Conservation (phyloP, 2,113 vertebrate species). For the Tachysurus fulvidraco region DNA sequence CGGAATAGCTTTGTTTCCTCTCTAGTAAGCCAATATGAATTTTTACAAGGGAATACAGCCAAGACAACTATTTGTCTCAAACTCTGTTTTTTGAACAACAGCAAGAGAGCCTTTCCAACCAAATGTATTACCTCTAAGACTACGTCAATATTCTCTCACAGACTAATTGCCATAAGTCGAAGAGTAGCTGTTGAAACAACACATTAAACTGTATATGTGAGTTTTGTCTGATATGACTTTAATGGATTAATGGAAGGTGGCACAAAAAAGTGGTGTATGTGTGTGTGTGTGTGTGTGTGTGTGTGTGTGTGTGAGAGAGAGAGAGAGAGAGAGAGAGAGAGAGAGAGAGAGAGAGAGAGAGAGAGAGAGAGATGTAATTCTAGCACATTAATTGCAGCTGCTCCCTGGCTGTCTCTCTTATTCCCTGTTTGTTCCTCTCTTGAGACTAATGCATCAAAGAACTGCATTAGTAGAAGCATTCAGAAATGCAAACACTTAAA, state of each 20-base stretch:
- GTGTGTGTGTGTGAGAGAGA: background rate
- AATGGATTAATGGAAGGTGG: slow-evolving; percentile 50
- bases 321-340: background rate
- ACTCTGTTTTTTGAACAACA: background rate
- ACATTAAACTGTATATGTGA: background rate
- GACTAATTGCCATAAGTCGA: background rate
- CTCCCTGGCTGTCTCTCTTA: slow-evolving; percentile 4
- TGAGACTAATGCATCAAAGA: slow-evolving; percentile 42
- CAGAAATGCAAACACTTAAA: slow-evolving; percentile 52
- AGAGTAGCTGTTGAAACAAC: background rate
- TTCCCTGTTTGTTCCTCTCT: slow-evolving; percentile 38
- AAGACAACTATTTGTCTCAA: background rate
- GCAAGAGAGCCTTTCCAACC: background rate
- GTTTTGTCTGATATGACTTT: slow-evolving; percentile 50
- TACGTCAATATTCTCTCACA: background rate
- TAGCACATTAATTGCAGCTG: slow-evolving; percentile 46
- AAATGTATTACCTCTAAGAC: background rate
- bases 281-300: background rate
- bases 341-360: background rate
- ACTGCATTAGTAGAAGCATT: slow-evolving; percentile 45
- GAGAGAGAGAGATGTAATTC: slow-evolving; percentile 39
- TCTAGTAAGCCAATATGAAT: background rate
- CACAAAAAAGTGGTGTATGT: background rate
- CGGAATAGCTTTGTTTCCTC: background rate
- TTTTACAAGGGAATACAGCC: no score